Percentiles rank a stretch among this genome's conserved stretches.
phyloP scores from a whole-genome alignment of 37 sponge, comb jelly and placozoan species.

The Crambe crambe region DNA sequence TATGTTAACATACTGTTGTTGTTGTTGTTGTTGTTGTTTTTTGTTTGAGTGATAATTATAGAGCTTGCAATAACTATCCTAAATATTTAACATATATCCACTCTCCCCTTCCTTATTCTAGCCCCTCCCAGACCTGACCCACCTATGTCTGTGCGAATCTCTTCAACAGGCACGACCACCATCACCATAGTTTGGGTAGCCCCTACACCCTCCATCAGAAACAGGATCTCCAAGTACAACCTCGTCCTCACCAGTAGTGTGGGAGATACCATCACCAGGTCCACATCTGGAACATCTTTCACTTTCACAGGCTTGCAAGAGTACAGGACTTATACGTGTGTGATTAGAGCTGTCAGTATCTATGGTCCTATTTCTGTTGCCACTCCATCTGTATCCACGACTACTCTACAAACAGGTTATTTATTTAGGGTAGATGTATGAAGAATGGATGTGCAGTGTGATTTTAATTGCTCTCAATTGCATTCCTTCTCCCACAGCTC shows the following conservation, averaged over 20 bases:
- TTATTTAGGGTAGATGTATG: too few relatives aligned
- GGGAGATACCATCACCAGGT: background rate
- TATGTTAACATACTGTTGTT: too few relatives aligned
- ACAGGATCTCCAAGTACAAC: background rate
- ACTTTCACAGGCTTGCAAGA: constrained; percentile 8
- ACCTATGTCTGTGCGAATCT: constrained; percentile 1
- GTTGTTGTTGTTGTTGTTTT: too few relatives aligned
- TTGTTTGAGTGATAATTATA: too few relatives aligned
- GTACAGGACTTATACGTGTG: constrained; percentile 10
- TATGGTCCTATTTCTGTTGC: constrained; percentile 11
- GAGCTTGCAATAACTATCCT: too few relatives aligned
- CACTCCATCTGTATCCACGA: background rate
- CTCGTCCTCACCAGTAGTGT: background rate
- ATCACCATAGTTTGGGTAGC: background rate
- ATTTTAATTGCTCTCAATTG: too few relatives aligned
- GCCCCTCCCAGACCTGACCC: constrained; percentile 12
- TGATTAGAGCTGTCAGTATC: background rate
- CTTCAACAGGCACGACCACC: background rate
- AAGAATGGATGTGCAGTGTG: too few relatives aligned
- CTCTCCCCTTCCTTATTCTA: too few relatives aligned
- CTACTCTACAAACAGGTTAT: constrained; percentile 11
- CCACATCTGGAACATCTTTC: too few relatives aligned
- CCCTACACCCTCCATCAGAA: background rate
- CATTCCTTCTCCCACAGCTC: constrained; percentile 1
- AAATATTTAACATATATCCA: too few relatives aligned